These are phyloP conservation scores for Amphipyra tragopoginis DNA, from an alignment of 2,888 invertebrate genomes.

Conservation along the genomic window DNA sequence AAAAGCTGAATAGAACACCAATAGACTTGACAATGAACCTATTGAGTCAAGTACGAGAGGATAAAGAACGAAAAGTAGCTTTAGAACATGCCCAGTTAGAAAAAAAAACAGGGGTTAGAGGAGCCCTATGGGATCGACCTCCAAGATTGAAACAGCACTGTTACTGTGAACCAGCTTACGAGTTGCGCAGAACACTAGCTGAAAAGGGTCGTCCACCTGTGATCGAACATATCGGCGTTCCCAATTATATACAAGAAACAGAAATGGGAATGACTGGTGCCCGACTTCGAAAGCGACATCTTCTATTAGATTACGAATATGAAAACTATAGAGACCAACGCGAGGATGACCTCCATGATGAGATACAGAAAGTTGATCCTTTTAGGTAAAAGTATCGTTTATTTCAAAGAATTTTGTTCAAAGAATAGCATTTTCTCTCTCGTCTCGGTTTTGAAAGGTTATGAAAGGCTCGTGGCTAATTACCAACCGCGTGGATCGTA, in stretches of 20 bases:
- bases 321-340: slow-evolving; percentile 70
- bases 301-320: slow-evolving; percentile 70
- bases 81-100: slow-evolving; percentile 79
- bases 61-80: slow-evolving; percentile 77
- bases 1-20: slow-evolving; percentile 67
- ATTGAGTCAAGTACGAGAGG: slow-evolving; percentile 70
- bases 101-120: slow-evolving; percentile 69
- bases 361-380: slow-evolving; percentile 77
- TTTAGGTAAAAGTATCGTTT: slow-evolving; percentile 66
- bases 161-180: slow-evolving; percentile 76
- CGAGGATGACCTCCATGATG: slow-evolving; percentile 68
- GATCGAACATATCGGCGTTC: slow-evolving; percentile 80
- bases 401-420: background rate
- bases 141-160: slow-evolving; percentile 73
- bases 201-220: slow-evolving; percentile 74
- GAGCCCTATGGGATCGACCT: slow-evolving; percentile 75
- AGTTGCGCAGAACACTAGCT: slow-evolving; percentile 73
- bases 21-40: slow-evolving; percentile 81
- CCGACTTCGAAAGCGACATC: slow-evolving; percentile 63
- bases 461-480: no score
- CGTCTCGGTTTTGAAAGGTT: no score
- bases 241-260: slow-evolving; percentile 70
- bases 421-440: no score
- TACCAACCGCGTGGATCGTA: no score
- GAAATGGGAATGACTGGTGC: slow-evolving; percentile 77